A percentile compares a stretch with the other conserved stretches of the same genome.
Evolutionary conservation across 2,888 invertebrate species (phyloP).

Genomic region (Reticulitermes lucifugus): DNA sequence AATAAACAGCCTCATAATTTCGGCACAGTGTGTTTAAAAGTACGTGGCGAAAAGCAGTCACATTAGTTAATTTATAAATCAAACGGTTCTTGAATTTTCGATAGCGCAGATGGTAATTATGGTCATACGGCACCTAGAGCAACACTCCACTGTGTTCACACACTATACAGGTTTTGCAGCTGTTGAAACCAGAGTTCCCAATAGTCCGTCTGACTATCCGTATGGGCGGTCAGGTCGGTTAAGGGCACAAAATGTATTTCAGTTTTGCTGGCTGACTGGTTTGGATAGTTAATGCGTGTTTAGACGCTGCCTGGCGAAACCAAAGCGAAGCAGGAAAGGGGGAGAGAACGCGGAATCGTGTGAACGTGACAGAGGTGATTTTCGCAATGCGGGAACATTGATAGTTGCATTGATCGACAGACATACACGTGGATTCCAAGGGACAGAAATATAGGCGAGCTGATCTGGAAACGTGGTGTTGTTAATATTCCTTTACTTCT

Average conservation of each 20-base stretch:
- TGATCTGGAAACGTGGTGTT: not conserved
- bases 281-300: slow-evolving; percentile 6
- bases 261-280: slow-evolving; percentile 9
- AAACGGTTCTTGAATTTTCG: too few relatives aligned
- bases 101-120: not conserved
- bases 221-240: not conserved
- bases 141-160: not conserved
- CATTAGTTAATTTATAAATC: too few relatives aligned
- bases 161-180: not conserved
- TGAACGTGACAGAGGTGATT: slow-evolving; percentile 16
- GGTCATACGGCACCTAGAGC: not conserved
- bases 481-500: not conserved
- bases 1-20: too few relatives aligned
- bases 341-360: not conserved
- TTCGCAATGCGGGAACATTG: slow-evolving; percentile 20
- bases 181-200: not conserved
- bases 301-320: slow-evolving; percentile 13
- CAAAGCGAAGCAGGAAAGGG: not conserved
- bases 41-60: too few relatives aligned
- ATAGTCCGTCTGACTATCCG: not conserved
- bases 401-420: slow-evolving; percentile 37
- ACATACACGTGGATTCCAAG: not conserved
- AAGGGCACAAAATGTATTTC: not conserved
- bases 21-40: too few relatives aligned
- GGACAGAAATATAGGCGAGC: not conserved